phyloP scores from a whole-genome alignment of 2,888 invertebrate species.

The Tipula lateralis region DNA sequence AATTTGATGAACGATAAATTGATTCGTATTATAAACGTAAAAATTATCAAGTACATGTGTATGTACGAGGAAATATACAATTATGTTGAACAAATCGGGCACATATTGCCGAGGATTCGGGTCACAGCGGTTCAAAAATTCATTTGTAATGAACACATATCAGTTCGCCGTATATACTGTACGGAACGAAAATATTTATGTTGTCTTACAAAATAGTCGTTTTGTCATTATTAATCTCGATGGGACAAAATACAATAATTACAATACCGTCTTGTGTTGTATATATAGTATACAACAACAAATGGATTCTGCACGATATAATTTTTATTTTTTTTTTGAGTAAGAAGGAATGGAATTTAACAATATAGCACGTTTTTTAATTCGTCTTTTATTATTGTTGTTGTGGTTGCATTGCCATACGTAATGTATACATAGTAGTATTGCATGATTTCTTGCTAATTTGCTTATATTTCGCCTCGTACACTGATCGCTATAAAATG shows the following conservation, averaged over 20 bases:
- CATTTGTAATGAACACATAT: slow-evolving; percentile 24
- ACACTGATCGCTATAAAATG: slow-evolving; percentile 28
- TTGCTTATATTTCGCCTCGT: slow-evolving; percentile 26
- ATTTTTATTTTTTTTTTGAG: not conserved
- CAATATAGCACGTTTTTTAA: slow-evolving; percentile 25
- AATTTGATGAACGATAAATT: not conserved
- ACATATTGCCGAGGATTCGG: too few relatives aligned
- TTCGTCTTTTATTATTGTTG: not conserved
- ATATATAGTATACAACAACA: not conserved
- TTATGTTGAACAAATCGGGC: too few relatives aligned
- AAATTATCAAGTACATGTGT: not conserved
- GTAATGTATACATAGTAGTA: not conserved
- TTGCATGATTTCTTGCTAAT: slow-evolving; percentile 29
- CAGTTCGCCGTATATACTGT: not conserved
- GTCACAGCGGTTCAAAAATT: not conserved
- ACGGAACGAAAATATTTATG: not conserved
- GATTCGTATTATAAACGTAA: not conserved
- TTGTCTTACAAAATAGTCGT: slow-evolving; percentile 4
- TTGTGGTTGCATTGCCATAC: not conserved
- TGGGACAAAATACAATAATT: slow-evolving; percentile 29
- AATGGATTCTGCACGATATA: slow-evolving; percentile 16
- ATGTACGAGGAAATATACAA: too few relatives aligned
- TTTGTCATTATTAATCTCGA: slow-evolving; percentile 29
- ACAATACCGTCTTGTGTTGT: not conserved
- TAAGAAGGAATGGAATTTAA: slow-evolving; percentile 5